Conservation (phyloP, 1,140 invertebrate species). For the Asbolus verrucosus region DNA sequence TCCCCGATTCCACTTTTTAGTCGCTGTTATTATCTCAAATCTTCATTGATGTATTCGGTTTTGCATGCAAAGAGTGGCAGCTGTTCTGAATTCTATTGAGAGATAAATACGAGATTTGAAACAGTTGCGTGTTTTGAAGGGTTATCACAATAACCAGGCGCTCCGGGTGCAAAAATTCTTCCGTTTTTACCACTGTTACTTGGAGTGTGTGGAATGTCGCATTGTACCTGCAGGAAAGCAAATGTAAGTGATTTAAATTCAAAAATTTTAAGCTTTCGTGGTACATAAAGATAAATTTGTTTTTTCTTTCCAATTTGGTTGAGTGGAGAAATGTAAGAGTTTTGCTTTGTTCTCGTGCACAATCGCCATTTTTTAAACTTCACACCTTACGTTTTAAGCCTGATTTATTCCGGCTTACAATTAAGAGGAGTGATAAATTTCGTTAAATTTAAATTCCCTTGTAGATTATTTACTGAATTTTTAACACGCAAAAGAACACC, state of each 20-base stretch:
- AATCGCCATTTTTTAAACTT: not conserved
- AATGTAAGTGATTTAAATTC: no score
- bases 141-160: not conserved
- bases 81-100: not conserved
- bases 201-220: no score
- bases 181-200: no score
- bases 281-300: no score
- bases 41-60: not conserved
- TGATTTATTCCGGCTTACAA: slow-evolving; percentile 1
- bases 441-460: not conserved
- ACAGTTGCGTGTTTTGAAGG: not conserved
- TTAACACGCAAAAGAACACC: not conserved
- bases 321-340: not conserved
- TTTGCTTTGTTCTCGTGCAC: not conserved
- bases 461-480: not conserved
- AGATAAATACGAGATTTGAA: not conserved
- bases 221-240: no score
- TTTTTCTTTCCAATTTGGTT: not conserved
- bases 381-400: not conserved
- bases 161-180: no score
- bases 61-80: not conserved
- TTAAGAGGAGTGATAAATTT: not conserved
- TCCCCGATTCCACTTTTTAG: no score
- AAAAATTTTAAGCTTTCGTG: no score
- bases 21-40: no score